Conservation (phyloP, 1,140 invertebrate genomes). For the Trachymyrmex septentrionalis region DNA sequence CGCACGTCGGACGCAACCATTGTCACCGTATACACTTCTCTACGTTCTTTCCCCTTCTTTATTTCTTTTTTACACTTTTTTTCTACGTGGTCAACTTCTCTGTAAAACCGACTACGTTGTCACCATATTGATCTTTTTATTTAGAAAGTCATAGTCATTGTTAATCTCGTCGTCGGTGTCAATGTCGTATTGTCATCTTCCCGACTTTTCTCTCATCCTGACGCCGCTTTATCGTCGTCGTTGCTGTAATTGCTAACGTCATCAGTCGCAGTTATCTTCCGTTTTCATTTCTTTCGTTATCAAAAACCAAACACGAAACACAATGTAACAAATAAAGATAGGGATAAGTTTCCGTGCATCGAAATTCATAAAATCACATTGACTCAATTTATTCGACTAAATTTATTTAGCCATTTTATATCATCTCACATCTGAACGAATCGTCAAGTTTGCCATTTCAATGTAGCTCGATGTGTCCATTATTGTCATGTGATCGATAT, state of each 20-base stretch:
- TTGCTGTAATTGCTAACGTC: constrained; percentile 27
- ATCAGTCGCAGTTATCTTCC: neutral
- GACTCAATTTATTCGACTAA: no score
- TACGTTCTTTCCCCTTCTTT: neutral
- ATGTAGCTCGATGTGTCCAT: constrained; percentile 17
- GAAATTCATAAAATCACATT: no score
- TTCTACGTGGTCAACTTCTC: neutral
- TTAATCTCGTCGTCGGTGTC: constrained; percentile 50
- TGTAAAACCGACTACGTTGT: neutral
- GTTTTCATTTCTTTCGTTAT: neutral
- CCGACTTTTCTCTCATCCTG: neutral
- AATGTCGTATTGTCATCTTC: constrained; percentile 22
- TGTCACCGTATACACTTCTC: constrained; percentile 63
- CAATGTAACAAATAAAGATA: no score
- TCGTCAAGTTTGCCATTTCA: constrained; percentile 22
- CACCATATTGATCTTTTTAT: constrained; percentile 23
- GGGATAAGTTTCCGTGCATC: no score
- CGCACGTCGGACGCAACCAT: constrained; percentile 49
- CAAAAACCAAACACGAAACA: no score
- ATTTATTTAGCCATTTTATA: neutral
- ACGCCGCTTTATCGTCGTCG: neutral
- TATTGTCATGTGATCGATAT: constrained; percentile 4
- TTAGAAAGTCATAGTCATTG: constrained; percentile 40
- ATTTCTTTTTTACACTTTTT: neutral
- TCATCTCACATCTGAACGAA: neutral